Base-by-base conservation (phyloP, 2,113 vertebrate species). In the Chionomys nivalis region DNA sequence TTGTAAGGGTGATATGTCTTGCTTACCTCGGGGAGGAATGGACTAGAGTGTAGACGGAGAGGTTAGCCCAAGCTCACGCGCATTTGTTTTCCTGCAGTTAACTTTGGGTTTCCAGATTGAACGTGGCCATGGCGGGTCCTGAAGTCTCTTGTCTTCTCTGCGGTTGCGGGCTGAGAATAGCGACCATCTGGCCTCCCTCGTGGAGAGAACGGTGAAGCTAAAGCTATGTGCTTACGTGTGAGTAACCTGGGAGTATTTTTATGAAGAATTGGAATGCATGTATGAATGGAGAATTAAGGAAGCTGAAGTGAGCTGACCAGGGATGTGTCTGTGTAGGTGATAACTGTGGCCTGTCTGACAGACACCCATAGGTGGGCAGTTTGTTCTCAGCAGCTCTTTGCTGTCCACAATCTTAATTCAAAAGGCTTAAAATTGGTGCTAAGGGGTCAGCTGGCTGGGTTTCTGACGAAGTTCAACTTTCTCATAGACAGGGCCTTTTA, bases 241-340 rank as follows among this genome's bases (percentile, higher is more conserved):
- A 47, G 13, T 14, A n/a, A 79, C 79, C 81, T 28, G 19, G 65
- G 19, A 73, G 39, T 36, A 83, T 94, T 92, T 92, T 92, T 81
- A 49, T 66, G 77, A 90, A 72, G 58, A 81, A 87, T 76, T 17
- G 19, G 14, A 88, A 28, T 19, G 90, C 49, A 49, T 0, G 3
- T 68, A 5, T n/a, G 42, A 91, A 89, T 21, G 63, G 28, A 89
- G 70, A 93, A 73, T 6, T 42, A 81, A 77, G 12, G 73, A 86
- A 77, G 85, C 0, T 0, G 0, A 70, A 49, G 33, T 19, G 36
- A 49, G 36, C 2, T 11, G 4, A 47, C 23, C 47, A 28, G 1
- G n/a, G 5, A 4, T 12, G 21, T 63, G 6, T 2, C 65, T 42
- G 31, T 77, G 2, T 12, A 28, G 3, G 87, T 75, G 23, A 10